Percentiles rank a stretch among this genome's conserved stretches.
Conservation (phyloP, 2,113 vertebrate species). For the Heterotilapia buettikoferi region DNA sequence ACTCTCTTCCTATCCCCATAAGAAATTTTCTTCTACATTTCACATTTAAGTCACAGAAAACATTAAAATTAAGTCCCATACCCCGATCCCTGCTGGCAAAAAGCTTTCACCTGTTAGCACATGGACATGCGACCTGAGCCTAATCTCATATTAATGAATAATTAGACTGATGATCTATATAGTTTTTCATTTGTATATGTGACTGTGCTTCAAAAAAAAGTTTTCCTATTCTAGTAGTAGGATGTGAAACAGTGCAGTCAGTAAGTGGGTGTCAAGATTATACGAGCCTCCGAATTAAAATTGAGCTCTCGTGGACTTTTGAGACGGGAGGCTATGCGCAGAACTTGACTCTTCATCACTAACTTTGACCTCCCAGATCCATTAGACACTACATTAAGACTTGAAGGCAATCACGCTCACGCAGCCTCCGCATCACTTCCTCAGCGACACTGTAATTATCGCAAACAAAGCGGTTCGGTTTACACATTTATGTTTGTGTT, state of each 20-base stretch:
- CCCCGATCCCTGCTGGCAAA: not conserved
- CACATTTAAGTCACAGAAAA: not conserved
- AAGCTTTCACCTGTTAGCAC: not conserved
- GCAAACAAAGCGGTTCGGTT: constrained; percentile 26
- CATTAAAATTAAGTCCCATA: not conserved
- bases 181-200: not conserved
- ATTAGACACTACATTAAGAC: constrained; percentile 7
- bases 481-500: not conserved
- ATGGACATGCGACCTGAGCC: not conserved
- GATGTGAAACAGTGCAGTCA: not conserved
- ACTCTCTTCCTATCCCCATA: not conserved
- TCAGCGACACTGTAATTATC: constrained; percentile 38
- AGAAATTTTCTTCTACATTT: not conserved
- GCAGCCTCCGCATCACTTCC: constrained; percentile 12
- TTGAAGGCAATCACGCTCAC: constrained; percentile 24
- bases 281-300: not conserved
- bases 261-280: not conserved
- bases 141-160: not conserved
- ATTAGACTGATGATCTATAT: not conserved
- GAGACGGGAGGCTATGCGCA: not conserved
- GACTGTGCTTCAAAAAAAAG: not conserved
- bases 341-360: not conserved
- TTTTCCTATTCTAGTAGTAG: not conserved
- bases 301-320: not conserved
- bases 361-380: not conserved